Percentiles rank a stretch among this genome's conserved stretches.
Evolutionary conservation across 2,113 vertebrate genomes (phyloP).

Genomic region (Notechis scutatus): DNA sequence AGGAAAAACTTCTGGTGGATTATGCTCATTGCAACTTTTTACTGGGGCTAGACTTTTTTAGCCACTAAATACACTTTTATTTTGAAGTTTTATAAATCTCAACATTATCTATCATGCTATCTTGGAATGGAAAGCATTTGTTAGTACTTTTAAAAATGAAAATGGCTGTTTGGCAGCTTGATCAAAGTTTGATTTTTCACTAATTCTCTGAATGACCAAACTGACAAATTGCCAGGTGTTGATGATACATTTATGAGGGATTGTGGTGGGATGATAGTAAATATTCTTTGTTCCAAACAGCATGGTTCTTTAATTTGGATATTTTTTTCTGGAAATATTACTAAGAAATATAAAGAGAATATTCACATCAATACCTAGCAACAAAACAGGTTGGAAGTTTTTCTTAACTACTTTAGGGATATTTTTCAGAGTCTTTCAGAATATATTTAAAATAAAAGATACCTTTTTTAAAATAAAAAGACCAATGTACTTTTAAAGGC

Average conservation of each 20-base stretch:
- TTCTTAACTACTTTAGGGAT: background rate
- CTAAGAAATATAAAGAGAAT: background rate
- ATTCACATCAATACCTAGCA: background rate
- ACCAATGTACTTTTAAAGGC: background rate
- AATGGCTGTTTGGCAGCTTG: background rate
- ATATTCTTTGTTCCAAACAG: background rate
- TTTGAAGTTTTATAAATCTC: background rate
- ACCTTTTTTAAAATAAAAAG: background rate
- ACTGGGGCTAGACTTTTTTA: background rate
- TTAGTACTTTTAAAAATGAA: background rate
- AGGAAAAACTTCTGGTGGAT: background rate
- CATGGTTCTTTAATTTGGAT: background rate
- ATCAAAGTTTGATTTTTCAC: constrained; percentile 12
- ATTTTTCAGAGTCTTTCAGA: background rate
- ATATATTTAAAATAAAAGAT: background rate
- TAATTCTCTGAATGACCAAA: background rate
- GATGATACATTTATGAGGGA: background rate
- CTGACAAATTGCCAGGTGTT: constrained; percentile 1
- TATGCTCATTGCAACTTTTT: background rate
- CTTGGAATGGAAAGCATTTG: background rate
- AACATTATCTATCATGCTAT: background rate
- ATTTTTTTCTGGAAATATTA: background rate
- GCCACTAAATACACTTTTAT: background rate
- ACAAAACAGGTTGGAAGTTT: background rate
- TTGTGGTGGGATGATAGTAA: background rate